A percentile compares a stretch with the other conserved stretches of the same genome.
These are phyloP conservation scores for Dicyrtoma fusca DNA, from an alignment of 2,888 invertebrate genomes.

Conservation along the genomic window DNA sequence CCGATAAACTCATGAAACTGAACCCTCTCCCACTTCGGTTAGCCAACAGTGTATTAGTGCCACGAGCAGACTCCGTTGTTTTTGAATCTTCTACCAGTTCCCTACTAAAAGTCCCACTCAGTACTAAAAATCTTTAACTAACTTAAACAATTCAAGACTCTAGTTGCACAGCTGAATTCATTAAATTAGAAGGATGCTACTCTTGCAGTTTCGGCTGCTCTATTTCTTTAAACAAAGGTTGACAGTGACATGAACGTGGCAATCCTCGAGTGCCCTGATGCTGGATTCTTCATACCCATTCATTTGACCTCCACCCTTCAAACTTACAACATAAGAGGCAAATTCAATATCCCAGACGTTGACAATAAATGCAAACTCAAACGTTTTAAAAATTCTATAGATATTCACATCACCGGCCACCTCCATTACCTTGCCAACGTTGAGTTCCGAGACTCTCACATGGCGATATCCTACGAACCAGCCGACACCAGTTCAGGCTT, in stretches of 20 bases:
- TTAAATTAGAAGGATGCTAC: too few relatives aligned
- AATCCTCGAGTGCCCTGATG: too few relatives aligned
- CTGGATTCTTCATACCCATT: too few relatives aligned
- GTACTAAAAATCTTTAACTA: too few relatives aligned
- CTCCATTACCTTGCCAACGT: too few relatives aligned
- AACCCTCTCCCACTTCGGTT: not conserved
- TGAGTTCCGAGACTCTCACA: not conserved
- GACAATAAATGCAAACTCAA: not conserved
- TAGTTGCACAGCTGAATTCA: too few relatives aligned
- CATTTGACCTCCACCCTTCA: too few relatives aligned
- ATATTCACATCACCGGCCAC: not conserved
- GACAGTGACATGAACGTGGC: too few relatives aligned
- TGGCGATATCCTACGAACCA: not conserved
- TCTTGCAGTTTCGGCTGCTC: too few relatives aligned
- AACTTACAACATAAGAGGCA: not conserved
- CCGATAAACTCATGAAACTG: not conserved
- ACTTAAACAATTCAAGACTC: too few relatives aligned
- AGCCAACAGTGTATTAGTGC: not conserved
- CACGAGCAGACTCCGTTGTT: not conserved
- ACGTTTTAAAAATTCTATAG: not conserved
- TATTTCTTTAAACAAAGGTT: too few relatives aligned
- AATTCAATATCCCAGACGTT: not conserved
- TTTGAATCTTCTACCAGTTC: conserved; percentile 1
- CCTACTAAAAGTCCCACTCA: not conserved
- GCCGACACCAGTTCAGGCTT: not conserved